Conservation (phyloP, 2,113 vertebrate genomes). For the Alouatta palliata region DNA sequence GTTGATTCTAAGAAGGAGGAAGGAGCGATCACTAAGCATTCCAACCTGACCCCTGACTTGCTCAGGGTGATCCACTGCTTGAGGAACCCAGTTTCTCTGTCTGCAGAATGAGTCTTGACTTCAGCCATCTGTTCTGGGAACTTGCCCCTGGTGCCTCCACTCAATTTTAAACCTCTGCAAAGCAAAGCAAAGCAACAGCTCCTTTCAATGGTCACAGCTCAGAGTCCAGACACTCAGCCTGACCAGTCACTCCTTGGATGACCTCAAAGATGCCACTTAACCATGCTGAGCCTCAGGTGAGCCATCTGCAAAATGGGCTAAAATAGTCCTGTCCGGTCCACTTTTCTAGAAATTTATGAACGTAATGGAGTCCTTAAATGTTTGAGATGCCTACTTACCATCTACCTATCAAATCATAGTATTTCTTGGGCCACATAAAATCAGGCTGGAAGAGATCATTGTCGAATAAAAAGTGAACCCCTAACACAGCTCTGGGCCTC, state of each 20-base stretch:
- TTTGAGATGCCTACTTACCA: neutral
- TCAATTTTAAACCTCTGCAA: constrained; percentile 16
- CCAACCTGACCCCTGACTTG: neutral
- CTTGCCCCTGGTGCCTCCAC: neutral
- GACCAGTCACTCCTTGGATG: neutral
- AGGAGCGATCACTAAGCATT: neutral
- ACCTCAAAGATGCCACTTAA: neutral
- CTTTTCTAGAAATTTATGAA: neutral
- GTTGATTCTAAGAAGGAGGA: neutral
- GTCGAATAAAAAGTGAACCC: neutral
- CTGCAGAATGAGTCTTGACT: neutral
- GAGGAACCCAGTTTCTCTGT: neutral
- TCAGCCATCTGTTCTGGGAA: neutral
- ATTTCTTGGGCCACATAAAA: neutral
- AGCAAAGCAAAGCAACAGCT: neutral
- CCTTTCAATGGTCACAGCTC: neutral
- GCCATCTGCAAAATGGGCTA: neutral
- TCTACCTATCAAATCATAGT: neutral
- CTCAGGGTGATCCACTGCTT: neutral
- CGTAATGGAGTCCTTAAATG: neutral
- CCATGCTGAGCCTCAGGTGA: rapidly evolving
- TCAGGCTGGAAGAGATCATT: neutral
- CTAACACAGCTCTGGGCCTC: neutral
- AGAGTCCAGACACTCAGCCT: neutral
- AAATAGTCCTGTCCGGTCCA: neutral